These are phyloP conservation scores for Pissodes strobi DNA, from an alignment of 1,140 invertebrate genomes.

Conservation along the genomic window DNA sequence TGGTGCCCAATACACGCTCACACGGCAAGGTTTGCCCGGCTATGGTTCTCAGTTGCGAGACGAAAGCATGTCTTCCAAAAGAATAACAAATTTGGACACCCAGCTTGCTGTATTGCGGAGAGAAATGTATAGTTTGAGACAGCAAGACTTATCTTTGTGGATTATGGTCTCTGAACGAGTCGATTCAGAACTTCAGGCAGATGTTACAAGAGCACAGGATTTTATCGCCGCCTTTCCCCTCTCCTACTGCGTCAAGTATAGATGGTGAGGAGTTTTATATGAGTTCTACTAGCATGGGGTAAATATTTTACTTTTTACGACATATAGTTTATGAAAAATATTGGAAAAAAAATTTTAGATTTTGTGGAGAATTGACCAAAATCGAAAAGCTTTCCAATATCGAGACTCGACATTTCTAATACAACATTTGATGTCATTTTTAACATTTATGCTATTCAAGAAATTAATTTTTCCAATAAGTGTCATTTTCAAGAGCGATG, in stretches of 20 bases:
- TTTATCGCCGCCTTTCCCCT: constrained; percentile 65
- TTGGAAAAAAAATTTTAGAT: too few relatives aligned
- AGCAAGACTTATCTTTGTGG: constrained; percentile 80
- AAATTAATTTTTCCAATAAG: too few relatives aligned
- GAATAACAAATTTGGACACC: constrained; percentile 74
- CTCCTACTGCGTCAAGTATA: constrained; percentile 63
- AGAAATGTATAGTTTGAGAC: constrained; percentile 85
- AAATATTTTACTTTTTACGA: too few relatives aligned
- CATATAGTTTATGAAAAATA: too few relatives aligned
- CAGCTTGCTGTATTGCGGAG: constrained; percentile 78
- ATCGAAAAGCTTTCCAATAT: too few relatives aligned
- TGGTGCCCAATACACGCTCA: constrained; percentile 37
- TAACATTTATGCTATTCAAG: too few relatives aligned
- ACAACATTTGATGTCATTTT: too few relatives aligned
- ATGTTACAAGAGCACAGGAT: constrained; percentile 67
- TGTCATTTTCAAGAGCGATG: too few relatives aligned
- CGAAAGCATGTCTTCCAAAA: constrained; percentile 49
- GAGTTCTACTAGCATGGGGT: constrained; percentile 37
- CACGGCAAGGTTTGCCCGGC: constrained; percentile 2
- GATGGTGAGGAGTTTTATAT: constrained; percentile 57
- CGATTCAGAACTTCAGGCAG: constrained; percentile 82
- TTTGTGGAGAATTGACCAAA: too few relatives aligned
- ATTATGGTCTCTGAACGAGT: constrained; percentile 85
- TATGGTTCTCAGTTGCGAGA: background rate
- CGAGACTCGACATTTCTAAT: too few relatives aligned